Evolutionary conservation across 1,140 invertebrate genomes (phyloP).

Genomic region (Papilio machaon): DNA sequence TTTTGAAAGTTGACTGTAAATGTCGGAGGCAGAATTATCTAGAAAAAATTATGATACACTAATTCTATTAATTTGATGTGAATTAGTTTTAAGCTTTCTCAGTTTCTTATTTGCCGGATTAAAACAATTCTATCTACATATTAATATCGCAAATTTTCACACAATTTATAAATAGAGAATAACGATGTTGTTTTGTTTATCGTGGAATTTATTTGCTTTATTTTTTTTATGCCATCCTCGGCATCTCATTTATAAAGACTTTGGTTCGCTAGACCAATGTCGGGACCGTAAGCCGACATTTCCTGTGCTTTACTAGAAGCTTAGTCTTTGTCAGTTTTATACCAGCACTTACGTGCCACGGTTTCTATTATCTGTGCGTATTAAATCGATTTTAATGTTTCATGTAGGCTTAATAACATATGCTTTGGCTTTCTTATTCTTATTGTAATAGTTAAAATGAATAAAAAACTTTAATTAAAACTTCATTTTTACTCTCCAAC

Average conservation of each 20-base stretch:
- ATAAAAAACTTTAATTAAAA: not conserved
- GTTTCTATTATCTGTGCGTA: not conserved
- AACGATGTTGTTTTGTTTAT: not conserved
- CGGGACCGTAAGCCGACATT: constrained; percentile 17
- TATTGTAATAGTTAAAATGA: not conserved
- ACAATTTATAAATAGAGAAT: not conserved
- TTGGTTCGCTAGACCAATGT: constrained; percentile 8
- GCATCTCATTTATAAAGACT: constrained; percentile 27
- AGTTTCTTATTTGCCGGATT: not conserved
- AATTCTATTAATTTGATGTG: no score
- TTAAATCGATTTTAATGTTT: not conserved
- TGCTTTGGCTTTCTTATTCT: not conserved
- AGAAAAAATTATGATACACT: no score
- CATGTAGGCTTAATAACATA: not conserved
- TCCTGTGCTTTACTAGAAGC: constrained; percentile 25
- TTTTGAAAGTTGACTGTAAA: no score
- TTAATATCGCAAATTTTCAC: not conserved
- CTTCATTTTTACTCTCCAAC: not conserved
- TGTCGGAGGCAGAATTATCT: no score
- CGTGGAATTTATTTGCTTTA: not conserved
- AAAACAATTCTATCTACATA: not conserved
- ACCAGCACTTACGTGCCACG: not conserved
- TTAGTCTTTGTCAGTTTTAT: not conserved
- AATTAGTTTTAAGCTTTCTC: no score
- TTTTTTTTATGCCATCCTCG: not conserved